Conservation (phyloP, 1,140 invertebrate genomes). For the Cardiocondyla obscurior region DNA sequence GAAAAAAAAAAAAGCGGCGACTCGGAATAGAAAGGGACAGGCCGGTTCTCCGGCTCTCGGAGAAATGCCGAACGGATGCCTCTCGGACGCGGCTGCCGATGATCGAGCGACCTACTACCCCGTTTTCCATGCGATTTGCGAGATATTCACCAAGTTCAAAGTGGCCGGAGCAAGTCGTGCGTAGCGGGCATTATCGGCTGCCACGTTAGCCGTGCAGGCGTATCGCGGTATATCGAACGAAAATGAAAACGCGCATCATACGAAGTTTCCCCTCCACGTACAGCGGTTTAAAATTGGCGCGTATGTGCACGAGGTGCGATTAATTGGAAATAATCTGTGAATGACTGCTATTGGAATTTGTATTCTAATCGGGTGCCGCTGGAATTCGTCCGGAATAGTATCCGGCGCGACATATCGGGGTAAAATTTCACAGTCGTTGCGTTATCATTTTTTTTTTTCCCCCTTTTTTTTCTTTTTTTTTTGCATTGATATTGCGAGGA, state of each 20-base stretch:
- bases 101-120: constrained; percentile 74
- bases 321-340: background rate
- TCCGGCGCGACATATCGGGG: background rate
- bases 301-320: background rate
- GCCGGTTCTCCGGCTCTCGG: constrained; percentile 22
- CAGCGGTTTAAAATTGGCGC: constrained; percentile 1
- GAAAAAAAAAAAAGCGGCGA: constrained; percentile 68
- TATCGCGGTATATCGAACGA: constrained; percentile 17
- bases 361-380: background rate
- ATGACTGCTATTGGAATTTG: background rate
- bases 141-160: constrained; percentile 77
- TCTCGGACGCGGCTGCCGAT: constrained; percentile 43
- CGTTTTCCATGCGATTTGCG: constrained; percentile 75
- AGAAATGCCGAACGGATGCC: constrained; percentile 65
- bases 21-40: constrained; percentile 38
- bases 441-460: constrained; percentile 2
- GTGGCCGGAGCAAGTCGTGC: constrained; percentile 74
- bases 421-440: constrained; percentile 2
- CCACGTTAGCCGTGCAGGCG: constrained; percentile 2
- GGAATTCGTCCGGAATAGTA: background rate
- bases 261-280: background rate
- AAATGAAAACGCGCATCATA: constrained; percentile 4
- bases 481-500: background rate
- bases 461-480: background rate
- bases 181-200: constrained; percentile 69